Conservation (phyloP, 2,113 vertebrate species). For the Epinephelus moara region DNA sequence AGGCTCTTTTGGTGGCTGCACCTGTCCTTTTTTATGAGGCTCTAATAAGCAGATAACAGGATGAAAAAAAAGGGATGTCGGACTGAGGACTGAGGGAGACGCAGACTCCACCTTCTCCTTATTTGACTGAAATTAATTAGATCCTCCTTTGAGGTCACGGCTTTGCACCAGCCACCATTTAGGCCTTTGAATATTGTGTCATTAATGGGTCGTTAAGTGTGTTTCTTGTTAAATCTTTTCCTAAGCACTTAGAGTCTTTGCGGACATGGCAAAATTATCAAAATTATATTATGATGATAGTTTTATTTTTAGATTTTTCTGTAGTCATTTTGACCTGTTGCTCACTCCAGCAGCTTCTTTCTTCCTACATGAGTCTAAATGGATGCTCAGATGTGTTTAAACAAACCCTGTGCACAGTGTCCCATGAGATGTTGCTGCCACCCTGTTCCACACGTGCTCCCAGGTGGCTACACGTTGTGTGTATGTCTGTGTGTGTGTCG, state of each 20-base stretch:
- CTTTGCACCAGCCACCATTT: conserved; percentile 18
- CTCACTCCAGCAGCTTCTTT: neutral
- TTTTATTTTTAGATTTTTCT: neutral
- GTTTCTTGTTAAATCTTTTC: neutral
- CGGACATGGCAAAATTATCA: neutral
- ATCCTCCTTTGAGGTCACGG: conserved; percentile 54
- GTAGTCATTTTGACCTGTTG: neutral
- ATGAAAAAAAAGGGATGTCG: conserved; percentile 47
- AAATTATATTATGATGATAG: neutral
- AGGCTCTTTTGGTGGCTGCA: conserved; percentile 79
- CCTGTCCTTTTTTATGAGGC: conserved; percentile 82
- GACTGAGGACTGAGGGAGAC: conserved; percentile 28
- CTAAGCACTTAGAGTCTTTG: neutral
- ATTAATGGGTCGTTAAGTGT: neutral
- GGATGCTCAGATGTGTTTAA: conserved; percentile 9
- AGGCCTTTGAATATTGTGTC: conserved; percentile 5
- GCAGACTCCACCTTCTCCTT: conserved; percentile 55
- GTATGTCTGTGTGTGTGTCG: neutral
- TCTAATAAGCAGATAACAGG: conserved; percentile 80
- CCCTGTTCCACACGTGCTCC: conserved; percentile 31
- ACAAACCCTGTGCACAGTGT: conserved; percentile 13
- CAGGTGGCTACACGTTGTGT: conserved; percentile 52
- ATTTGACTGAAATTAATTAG: conserved; percentile 74
- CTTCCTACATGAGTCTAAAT: neutral
- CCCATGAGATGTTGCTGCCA: neutral